phyloP scores from a whole-genome alignment of 2,888 invertebrate genomes.

The Aspidiotus rigidus region DNA sequence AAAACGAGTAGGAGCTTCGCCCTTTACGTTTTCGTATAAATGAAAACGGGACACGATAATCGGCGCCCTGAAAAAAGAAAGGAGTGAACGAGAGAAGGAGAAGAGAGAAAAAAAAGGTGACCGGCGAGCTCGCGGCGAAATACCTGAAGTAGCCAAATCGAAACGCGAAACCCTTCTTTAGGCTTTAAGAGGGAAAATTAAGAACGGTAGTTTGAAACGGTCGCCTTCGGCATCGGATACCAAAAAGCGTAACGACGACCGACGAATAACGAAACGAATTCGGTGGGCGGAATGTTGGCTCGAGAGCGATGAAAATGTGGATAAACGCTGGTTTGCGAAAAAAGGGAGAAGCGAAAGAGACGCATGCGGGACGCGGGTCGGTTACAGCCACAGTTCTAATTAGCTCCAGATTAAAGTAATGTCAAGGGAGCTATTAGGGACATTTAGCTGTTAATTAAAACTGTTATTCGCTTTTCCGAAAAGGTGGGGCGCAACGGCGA shows the following conservation, averaged over 20 bases:
- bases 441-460: constrained; percentile 40
- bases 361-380: background rate
- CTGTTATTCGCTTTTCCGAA: constrained; percentile 37
- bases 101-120: too few relatives aligned
- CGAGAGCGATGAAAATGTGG: constrained; percentile 16
- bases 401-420: constrained; percentile 40
- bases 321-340: constrained; percentile 27
- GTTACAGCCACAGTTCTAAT: constrained; percentile 38
- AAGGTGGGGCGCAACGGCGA: constrained; percentile 24
- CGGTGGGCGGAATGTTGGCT: constrained; percentile 33
- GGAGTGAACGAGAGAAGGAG: background rate
- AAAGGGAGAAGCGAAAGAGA: constrained; percentile 23
- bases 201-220: background rate
- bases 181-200: background rate
- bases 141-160: constrained; percentile 9
- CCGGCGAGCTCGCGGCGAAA: too few relatives aligned
- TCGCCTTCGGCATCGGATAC: background rate
- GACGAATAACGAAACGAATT: constrained; percentile 21
- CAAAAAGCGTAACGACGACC: background rate
- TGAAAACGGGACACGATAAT: too few relatives aligned
- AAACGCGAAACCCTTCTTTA: constrained; percentile 1
- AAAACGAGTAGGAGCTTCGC: background rate
- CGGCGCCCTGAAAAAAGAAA: background rate
- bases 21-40: background rate
- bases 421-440: constrained; percentile 40